Conservation (phyloP, 2,113 vertebrate genomes). For the Theropithecus gelada region DNA sequence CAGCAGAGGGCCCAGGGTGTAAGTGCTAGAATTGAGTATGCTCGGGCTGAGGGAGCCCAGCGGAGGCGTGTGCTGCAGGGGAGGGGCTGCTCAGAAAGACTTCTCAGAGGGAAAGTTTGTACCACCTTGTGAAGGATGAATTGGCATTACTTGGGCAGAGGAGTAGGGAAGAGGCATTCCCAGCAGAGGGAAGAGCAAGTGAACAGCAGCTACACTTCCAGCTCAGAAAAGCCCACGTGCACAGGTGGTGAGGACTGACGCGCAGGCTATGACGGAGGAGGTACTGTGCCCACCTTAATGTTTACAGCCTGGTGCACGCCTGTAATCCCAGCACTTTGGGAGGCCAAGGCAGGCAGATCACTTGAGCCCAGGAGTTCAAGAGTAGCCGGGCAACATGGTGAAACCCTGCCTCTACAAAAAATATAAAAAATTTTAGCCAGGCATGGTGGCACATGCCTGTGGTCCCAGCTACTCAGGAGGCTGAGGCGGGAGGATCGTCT, state of each 20-base stretch:
- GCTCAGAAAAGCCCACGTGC: background rate
- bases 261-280: background rate
- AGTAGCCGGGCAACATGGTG: no score
- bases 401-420: no score
- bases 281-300: background rate
- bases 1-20: background rate
- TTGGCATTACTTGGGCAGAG: background rate
- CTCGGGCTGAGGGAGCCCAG: background rate
- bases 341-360: no score
- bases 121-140: background rate
- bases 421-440: no score
- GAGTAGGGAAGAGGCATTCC: background rate
- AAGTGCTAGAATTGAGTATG: background rate
- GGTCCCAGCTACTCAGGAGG: no score
- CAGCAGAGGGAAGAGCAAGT: background rate
- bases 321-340: no score
- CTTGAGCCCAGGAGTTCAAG: no score
- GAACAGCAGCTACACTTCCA: rapidly evolving
- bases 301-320: no score
- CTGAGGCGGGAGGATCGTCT: no score
- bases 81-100: background rate
- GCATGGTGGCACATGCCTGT: no score
- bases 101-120: background rate
- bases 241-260: rapidly evolving
- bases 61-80: background rate